Evolutionary conservation across 2,113 vertebrate species (phyloP), one percentile per base, ranked within the genome.

Genomic region (Periophthalmodon schlosseri): DNA sequence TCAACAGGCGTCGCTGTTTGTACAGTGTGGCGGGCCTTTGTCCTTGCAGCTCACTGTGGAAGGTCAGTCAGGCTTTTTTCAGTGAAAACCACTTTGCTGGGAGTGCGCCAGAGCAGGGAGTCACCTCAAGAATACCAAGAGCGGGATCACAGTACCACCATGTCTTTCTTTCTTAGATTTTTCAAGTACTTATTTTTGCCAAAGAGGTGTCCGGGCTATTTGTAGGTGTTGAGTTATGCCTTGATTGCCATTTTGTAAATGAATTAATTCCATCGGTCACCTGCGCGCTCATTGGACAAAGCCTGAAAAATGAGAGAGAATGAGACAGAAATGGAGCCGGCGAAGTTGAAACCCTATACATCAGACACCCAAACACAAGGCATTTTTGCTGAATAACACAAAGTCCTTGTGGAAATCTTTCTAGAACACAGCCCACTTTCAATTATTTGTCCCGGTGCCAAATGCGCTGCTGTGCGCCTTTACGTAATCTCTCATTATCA

Each of bases 1-100:
- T 90, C 90, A 72, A 89, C 79, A 90, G 90, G 88, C 72, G 89
- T 83, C 89, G 87, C 88, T 88, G 82, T 91, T 89, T 73, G 73
- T 81, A 78, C 87, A 75, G 84, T n/a, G 63, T 16, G 69, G 69
- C 28, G 69, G 74, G 73, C 69, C 58, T 69, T 47, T 73, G 89
- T 85, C 89, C 88, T 89, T 89, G 88, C 80, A 49, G 78, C 76
- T 70, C 69, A 39, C 70, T 46, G 77, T 52, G 65, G 86, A 89
- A 91, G 88, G 90, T 91, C 89, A 86, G 49, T 39, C 64, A 20
- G 36, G 70, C 47, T 72, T 78, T 76, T 75, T 63, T 79, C 69
- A 70, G 64, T 80, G 72, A 75, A 78, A 68, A 73, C 13, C 72
- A 72, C 70, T 75, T 76, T 74, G 36, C 65, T 91, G 86, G 86